A percentile compares a stretch with the other conserved stretches of the same genome.
Conservation (phyloP, 2,888 invertebrate species). For the Marronus borbonicus region DNA sequence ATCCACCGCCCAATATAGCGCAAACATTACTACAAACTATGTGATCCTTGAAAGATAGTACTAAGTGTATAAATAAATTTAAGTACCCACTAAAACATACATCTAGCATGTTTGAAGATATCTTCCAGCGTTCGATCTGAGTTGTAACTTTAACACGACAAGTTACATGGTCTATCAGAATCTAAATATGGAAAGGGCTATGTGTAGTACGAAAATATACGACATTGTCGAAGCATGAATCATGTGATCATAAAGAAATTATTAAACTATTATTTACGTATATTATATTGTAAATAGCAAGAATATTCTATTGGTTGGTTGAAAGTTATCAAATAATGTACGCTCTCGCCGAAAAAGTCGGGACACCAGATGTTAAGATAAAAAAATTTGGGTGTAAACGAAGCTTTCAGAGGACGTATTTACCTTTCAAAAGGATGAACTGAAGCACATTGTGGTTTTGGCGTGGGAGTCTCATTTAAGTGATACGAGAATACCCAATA, state of each 20-base stretch:
- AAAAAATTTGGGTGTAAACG: too few relatives aligned
- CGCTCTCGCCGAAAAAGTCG: too few relatives aligned
- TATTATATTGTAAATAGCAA: neutral
- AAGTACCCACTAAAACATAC: slow-evolving; percentile 22
- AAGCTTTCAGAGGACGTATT: too few relatives aligned
- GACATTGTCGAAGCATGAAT: slow-evolving; percentile 29
- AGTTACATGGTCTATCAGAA: slow-evolving; percentile 29
- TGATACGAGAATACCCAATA: too few relatives aligned
- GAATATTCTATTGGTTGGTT: too few relatives aligned
- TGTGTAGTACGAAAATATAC: neutral
- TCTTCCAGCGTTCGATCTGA: slow-evolving; percentile 18
- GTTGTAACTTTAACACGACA: slow-evolving; percentile 23
- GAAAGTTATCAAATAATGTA: too few relatives aligned
- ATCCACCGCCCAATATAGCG: neutral
- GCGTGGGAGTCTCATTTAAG: too few relatives aligned
- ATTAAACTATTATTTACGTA: slow-evolving; percentile 3
- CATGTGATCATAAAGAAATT: slow-evolving; percentile 8
- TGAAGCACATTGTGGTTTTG: too few relatives aligned
- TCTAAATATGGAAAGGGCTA: slow-evolving; percentile 33
- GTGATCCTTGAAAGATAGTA: slow-evolving; percentile 23
- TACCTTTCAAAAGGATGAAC: too few relatives aligned
- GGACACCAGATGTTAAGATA: too few relatives aligned
- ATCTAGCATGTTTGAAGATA: slow-evolving; percentile 36
- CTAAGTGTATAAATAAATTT: slow-evolving; percentile 24
- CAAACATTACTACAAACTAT: slow-evolving; percentile 6